These are phyloP conservation scores for Ophioninae sp. DNA, from an alignment of 2,888 invertebrate species.

Conservation along the genomic window DNA sequence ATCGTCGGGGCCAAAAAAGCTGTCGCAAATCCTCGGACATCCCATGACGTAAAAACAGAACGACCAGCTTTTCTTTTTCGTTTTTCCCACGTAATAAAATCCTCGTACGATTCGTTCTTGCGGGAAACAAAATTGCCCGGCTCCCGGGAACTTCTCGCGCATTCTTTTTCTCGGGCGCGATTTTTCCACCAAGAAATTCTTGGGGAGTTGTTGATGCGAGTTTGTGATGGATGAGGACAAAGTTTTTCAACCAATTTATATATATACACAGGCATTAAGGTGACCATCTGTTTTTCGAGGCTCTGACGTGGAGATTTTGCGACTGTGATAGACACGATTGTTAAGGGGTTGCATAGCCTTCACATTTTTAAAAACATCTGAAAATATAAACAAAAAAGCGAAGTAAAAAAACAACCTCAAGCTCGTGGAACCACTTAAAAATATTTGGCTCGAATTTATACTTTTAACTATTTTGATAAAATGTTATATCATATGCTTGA, in stretches of 20 bases:
- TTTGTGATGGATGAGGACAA: neutral
- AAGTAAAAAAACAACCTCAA: neutral
- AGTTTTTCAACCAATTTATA: neutral
- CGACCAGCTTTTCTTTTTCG: neutral
- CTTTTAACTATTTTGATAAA: too few relatives aligned
- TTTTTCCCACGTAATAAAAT: conserved; percentile 2
- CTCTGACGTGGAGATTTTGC: neutral
- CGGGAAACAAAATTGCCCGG: neutral
- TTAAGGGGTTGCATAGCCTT: neutral
- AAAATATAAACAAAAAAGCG: too few relatives aligned
- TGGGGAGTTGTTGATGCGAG: neutral
- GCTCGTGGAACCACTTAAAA: neutral
- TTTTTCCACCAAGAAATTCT: neutral
- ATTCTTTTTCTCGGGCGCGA: neutral
- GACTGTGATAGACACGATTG: neutral
- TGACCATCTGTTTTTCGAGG: neutral
- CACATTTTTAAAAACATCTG: neutral
- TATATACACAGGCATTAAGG: neutral
- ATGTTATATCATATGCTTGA: too few relatives aligned
- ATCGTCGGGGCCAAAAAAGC: neutral
- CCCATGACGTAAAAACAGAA: neutral
- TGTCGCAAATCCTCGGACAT: neutral
- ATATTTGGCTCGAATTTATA: too few relatives aligned
- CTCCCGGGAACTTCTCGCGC: neutral
- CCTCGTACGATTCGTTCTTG: neutral